Conservation (phyloP, 1,140 invertebrate species). For the Forficula auricularia region DNA sequence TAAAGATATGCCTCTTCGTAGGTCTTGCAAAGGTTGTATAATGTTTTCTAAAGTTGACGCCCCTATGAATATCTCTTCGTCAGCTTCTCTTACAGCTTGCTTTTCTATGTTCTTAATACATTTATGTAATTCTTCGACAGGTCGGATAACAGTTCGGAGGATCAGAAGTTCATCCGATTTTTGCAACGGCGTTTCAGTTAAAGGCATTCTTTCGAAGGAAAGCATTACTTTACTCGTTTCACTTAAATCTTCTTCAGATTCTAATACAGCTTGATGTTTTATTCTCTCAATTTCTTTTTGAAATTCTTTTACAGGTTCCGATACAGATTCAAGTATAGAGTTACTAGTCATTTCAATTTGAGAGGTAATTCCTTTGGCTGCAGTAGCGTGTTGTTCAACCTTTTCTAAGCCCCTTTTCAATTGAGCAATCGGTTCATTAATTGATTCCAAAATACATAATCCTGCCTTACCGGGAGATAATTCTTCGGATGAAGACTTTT, state of each 20-base stretch:
- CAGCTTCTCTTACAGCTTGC: slow-evolving; percentile 4
- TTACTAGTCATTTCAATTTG: slow-evolving; percentile 11
- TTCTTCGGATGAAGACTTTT: slow-evolving; percentile 7
- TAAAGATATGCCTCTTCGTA: slow-evolving; percentile 1
- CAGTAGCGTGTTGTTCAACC: slow-evolving; percentile 21
- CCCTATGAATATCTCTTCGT: slow-evolving; percentile 9
- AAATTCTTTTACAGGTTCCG: slow-evolving; percentile 24
- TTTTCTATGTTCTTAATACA: not conserved
- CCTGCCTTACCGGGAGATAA: not conserved
- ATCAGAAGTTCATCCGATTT: too few species aligned
- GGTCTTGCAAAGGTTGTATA: slow-evolving; percentile 20
- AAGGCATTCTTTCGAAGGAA: not conserved
- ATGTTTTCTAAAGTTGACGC: slow-evolving; percentile 16
- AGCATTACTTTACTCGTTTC: not conserved
- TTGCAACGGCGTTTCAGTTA: not conserved
- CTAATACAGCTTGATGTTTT: slow-evolving; percentile 9
- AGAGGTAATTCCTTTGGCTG: slow-evolving; percentile 1
- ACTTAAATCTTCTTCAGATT: slow-evolving; percentile 2
- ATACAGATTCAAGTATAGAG: slow-evolving; percentile 15
- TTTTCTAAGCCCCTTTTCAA: slow-evolving; percentile 37
- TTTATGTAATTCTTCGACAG: not conserved
- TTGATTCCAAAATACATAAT: slow-evolving; percentile 30
- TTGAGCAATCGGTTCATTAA: slow-evolving; percentile 41
- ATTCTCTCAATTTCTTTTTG: slow-evolving; percentile 15
- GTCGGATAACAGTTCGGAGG: not conserved